Evolutionary conservation across 2,888 invertebrate genomes (phyloP).

Genomic region (Stenotaenia linearis): DNA sequence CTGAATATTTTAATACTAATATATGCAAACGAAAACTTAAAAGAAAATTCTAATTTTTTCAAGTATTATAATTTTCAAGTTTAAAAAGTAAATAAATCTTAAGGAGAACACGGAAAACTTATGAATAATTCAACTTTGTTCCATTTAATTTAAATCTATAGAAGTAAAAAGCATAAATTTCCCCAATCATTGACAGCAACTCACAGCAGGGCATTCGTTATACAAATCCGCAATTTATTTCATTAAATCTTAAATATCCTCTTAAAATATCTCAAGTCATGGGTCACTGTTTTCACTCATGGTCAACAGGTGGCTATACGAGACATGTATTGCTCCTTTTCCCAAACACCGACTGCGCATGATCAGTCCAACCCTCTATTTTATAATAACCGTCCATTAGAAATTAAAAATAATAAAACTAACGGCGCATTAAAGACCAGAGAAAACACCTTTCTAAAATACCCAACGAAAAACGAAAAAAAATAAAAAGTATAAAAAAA

Average conservation of each 20-base stretch:
- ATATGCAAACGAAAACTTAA: background rate
- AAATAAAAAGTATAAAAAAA: background rate
- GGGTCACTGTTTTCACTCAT: constrained; percentile 14
- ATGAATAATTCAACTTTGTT: background rate
- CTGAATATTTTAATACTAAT: background rate
- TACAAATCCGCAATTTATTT: background rate
- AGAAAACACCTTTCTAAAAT: background rate
- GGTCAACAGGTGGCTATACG: constrained; percentile 23
- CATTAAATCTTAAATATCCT: constrained; percentile 11
- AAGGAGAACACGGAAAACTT: background rate
- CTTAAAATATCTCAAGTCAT: background rate
- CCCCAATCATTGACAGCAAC: background rate
- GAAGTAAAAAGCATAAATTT: background rate
- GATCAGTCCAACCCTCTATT: background rate
- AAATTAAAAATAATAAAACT: background rate
- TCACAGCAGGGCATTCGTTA: background rate
- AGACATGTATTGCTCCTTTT: background rate
- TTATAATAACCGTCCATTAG: background rate
- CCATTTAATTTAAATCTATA: background rate
- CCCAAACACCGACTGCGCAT: background rate
- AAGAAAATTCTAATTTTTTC: background rate
- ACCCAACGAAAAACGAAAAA: background rate
- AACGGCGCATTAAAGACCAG: background rate
- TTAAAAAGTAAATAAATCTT: background rate
- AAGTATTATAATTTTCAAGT: background rate